Percentiles rank a stretch among this genome's conserved stretches.
Conservation (phyloP, 2,113 vertebrate species). For the human (Homo sapiens) region DNA sequence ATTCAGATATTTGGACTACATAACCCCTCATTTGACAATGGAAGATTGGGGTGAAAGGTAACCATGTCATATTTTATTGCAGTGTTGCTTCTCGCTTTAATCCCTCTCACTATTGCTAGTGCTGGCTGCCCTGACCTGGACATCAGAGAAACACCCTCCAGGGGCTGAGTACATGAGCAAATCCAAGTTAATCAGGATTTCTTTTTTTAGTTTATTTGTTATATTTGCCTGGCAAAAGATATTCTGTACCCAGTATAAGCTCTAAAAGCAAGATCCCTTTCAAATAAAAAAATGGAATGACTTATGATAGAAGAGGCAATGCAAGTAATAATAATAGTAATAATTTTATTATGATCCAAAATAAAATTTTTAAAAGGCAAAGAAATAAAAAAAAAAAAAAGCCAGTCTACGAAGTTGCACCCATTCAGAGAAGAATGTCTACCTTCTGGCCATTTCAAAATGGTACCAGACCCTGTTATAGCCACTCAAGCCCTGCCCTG, state of each 20-base stretch:
- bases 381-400: neutral
- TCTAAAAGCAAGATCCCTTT: neutral
- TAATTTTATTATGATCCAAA: neutral
- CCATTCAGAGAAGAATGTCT: neutral
- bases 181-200: neutral
- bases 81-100: neutral
- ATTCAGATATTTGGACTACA: neutral
- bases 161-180: neutral
- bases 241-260: neutral
- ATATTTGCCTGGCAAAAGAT: neutral
- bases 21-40: neutral
- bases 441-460: conserved; percentile 10
- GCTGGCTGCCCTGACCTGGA: neutral
- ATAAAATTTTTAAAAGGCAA: neutral
- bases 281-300: neutral
- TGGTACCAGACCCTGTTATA: rapidly evolving
- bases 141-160: too few relatives aligned
- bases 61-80: neutral
- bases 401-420: neutral
- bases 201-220: neutral
- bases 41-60: neutral
- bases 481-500: neutral
- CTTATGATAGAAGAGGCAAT: neutral
- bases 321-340: neutral
- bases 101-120: neutral